Percentiles rank a stretch among this genome's conserved stretches.
phyloP scores from a whole-genome alignment of 2,888 invertebrate genomes.

The Hemicrepidius hirtus region DNA sequence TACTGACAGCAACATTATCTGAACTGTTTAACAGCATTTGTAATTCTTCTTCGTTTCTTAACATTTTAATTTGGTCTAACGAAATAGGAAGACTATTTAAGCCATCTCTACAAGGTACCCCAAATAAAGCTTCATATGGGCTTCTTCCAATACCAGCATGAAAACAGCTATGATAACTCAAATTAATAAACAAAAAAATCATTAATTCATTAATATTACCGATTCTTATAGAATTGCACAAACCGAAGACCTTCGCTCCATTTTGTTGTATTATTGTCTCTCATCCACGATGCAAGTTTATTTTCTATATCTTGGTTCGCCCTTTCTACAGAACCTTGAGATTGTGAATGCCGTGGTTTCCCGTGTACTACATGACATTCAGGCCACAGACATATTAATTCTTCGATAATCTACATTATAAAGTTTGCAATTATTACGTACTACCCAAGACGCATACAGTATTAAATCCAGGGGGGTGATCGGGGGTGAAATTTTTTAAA shows the following conservation, averaged over 20 bases:
- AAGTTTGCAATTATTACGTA: background rate
- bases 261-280: background rate
- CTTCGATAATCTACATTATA: background rate
- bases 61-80: background rate
- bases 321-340: constrained; percentile 51
- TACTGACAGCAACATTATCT: no score
- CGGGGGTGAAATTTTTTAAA: no score
- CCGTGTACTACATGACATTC: constrained; percentile 65
- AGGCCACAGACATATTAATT: constrained; percentile 58
- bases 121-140: constrained; percentile 67
- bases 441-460: background rate
- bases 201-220: no score
- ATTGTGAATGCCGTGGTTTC: constrained; percentile 63
- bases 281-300: constrained; percentile 33
- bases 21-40: no score
- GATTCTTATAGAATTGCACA: no score
- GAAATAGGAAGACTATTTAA: constrained; percentile 28
- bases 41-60: no score
- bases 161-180: constrained; percentile 55
- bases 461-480: no score
- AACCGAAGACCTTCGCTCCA: background rate
- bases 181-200: constrained; percentile 52
- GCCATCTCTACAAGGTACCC: constrained; percentile 47
- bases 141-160: constrained; percentile 64
- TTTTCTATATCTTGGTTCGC: constrained; percentile 56